These are phyloP conservation scores for Hecatera dysodea DNA, from an alignment of 2,888 invertebrate species.

Conservation along the genomic window DNA sequence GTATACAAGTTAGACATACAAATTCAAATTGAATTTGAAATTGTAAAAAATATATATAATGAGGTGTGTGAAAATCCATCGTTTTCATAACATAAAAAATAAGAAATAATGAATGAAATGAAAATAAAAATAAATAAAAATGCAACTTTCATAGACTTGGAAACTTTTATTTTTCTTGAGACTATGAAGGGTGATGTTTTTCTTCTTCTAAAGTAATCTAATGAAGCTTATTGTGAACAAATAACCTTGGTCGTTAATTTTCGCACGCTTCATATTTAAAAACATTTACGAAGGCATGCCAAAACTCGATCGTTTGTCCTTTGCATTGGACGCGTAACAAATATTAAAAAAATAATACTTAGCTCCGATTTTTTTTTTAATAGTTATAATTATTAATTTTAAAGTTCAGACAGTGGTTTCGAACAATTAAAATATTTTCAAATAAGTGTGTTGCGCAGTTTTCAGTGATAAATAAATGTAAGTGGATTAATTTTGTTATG, in stretches of 20 bases:
- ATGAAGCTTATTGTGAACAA: not conserved
- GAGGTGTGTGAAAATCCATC: not conserved
- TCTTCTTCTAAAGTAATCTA: not conserved
- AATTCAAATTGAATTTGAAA: no score
- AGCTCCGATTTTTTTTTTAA: conserved; percentile 5
- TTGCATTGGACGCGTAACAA: conserved; percentile 49
- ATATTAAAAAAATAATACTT: not conserved
- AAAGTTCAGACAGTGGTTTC: conserved; percentile 21
- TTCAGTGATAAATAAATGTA: conserved; percentile 28
- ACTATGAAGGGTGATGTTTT: no score
- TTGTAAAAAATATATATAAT: not conserved
- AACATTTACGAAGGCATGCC: conserved; percentile 32
- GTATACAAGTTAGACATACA: no score
- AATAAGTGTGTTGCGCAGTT: conserved; percentile 18
- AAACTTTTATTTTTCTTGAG: not conserved
- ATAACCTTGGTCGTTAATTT: conserved; percentile 36
- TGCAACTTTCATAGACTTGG: no score
- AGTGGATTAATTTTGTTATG: conserved; percentile 10
- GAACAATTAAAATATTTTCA: conserved; percentile 1
- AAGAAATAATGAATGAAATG: no score
- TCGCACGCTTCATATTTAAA: conserved; percentile 50
- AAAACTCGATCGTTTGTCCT: conserved; percentile 51
- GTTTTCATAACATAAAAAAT: not conserved
- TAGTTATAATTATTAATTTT: conserved; percentile 17
- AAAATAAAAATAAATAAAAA: no score